These are phyloP conservation scores for Seira sanloemensis DNA, from an alignment of 2,888 invertebrate genomes.

Conservation along the genomic window DNA sequence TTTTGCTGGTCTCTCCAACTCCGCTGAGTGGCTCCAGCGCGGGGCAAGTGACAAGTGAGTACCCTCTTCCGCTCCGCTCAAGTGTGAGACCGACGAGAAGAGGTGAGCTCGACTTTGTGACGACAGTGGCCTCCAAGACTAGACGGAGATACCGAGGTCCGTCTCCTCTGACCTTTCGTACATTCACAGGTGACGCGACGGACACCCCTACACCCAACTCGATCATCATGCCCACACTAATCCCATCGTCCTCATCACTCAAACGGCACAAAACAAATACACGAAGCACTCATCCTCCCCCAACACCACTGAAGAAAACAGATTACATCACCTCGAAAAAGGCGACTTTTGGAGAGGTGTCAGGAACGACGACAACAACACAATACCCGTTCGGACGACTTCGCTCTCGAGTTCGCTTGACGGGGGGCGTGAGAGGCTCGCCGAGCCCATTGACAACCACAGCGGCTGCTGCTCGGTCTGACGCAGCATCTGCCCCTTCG, in stretches of 20 bases:
- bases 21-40: neutral
- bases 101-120: neutral
- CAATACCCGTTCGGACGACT: conserved; percentile 33
- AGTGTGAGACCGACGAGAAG: neutral
- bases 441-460: conserved; percentile 35
- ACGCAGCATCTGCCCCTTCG: neutral
- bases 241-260: neutral
- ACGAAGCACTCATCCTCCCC: conserved; percentile 7
- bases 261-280: conserved; percentile 3
- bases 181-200: conserved; percentile 23
- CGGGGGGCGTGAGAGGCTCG: neutral
- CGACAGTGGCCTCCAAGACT: conserved; percentile 24
- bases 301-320: conserved; percentile 17
- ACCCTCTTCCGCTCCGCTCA: neutral
- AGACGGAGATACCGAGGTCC: conserved; percentile 37
- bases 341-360: conserved; percentile 4
- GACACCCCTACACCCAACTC: neutral
- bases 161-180: conserved; percentile 49
- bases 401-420: conserved; percentile 42
- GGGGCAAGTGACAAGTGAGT: neutral
- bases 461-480: neutral
- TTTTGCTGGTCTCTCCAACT: neutral
- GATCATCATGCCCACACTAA: neutral
- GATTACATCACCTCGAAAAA: conserved; percentile 10
- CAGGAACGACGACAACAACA: conserved; percentile 26